Base-by-base conservation (phyloP, 2,888 invertebrate species). In the Macrosoma leucophasiata region DNA sequence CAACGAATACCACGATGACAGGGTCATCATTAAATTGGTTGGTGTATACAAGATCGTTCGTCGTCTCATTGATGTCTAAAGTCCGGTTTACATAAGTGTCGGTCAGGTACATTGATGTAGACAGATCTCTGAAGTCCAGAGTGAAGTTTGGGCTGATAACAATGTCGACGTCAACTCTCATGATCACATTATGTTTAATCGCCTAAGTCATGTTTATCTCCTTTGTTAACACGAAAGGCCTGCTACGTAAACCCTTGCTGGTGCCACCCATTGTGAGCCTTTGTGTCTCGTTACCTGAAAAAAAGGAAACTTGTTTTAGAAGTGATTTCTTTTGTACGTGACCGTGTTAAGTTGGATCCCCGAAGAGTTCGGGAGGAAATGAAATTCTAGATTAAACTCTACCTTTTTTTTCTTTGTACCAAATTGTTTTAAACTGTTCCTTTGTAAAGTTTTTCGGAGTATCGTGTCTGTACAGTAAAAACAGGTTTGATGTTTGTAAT, bases 1-100 rank as follows among this genome's bases (percentile, higher is more conserved):
- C 74, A 45, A 90, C 72, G 25, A 90, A 49, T 39, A 90, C 76
- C 20, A 88, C 84, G 29, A 88, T 75, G 65, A 91, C 84, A 29
- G 82, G 68, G 2, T 77, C 73, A 19, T 75, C 73, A 28, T 63
- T 48, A 29, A 79, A 81, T 25, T 72, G 76, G 32, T 77, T 79
- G 2, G 65, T 55, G 48, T 71, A 79, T 0, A 77, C 66, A 15
- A 76, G 44, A 19, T 79, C 78, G 36, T 68, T 73, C 0, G 62
- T 66, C 0, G 73, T 73, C 29, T 63, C 68, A 32, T 82, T 81
- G 1, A 69, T 41, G 41, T 74, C 79, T 2, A 76, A 43, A 5
- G 62, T 68, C 31, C 52, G 65, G 53, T 82, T 82, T 0, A 67
- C 62, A 43, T 66, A 76, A 0, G 60, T 50, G 42, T 82, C 81